Evolutionary conservation across 2,797 vertebrate species (phyloP), one percentile per base, ranked within the genome.

Genomic region (Labroides dimidiatus): DNA sequence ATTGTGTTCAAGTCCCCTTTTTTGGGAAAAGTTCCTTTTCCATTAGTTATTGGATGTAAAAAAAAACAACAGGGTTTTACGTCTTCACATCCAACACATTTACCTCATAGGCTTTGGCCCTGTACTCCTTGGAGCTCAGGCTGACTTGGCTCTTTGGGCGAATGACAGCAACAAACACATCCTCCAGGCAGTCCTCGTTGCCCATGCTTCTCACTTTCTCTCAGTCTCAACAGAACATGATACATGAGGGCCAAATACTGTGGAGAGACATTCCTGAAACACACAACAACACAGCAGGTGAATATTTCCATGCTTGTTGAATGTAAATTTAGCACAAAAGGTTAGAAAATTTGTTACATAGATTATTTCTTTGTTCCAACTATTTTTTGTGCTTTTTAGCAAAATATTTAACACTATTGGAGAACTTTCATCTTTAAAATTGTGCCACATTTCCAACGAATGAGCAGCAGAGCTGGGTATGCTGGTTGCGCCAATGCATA

Each of bases 71-170:
- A n/a, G n/a, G n/a, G n/a, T n/a, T n/a, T n/a, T n/a, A n/a, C n/a
- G n/a, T n/a, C n/a, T n/a, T 47, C 37, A 53, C n/a, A 57, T 11
- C 39, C 12, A 0, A 16, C 16, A 13, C 48, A 13, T 85, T 94
- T 91, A 99, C 98, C 95, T 99, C 98, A 39, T 96, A 99, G 23
- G 96, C 95, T 91, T 99, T 99, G 72, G 98, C 96, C 89, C 95
- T 94, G 91, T 99, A 99, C 81, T 99, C 98, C 89, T 97, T 96
- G 15, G 96, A 98, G 91, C 95, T 98, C 70, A 99, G 93, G 87
- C 98, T 99, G 87, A 97, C 95, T 66, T 95, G 91, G 87, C 94
- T 99, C 93, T 99, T 99, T 54, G 97, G 98, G 81, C 98, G 96
- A 85, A 99, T 96, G 77, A 99, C 98, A 64, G 97, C 98, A 69